Conservation (phyloP, 2,888 invertebrate genomes). For the Drosophila phalerata region DNA sequence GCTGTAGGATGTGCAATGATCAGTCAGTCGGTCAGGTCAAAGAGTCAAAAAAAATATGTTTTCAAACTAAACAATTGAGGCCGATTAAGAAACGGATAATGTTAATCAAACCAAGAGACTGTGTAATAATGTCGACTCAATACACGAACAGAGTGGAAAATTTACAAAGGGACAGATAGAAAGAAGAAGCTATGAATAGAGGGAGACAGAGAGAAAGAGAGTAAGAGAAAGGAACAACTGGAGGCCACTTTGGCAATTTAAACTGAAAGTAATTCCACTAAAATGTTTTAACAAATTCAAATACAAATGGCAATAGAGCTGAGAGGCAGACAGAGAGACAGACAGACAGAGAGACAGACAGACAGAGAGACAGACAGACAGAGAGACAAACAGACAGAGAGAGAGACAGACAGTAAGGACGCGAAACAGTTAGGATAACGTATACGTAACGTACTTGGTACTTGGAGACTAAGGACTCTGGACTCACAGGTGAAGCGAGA, state of each 20-base stretch:
- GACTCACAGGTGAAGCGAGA: conserved; percentile 34
- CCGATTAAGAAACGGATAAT: neutral
- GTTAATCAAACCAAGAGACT: conserved; percentile 38
- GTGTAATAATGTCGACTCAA: conserved; percentile 6
- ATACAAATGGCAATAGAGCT: conserved; percentile 53
- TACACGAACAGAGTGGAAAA: conserved; percentile 2
- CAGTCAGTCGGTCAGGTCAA: no score
- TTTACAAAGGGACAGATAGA: neutral
- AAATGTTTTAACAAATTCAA: conserved; percentile 75
- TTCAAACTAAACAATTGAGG: neutral
- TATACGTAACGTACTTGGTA: conserved; percentile 8
- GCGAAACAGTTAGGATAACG: conserved; percentile 8
- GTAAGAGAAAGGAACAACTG: conserved; percentile 3
- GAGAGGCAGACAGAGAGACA: conserved; percentile 5
- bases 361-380: neutral
- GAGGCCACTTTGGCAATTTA: conserved; percentile 64
- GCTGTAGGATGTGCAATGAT: no score
- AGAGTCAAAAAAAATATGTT: neutral
- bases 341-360: neutral
- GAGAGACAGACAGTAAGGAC: neutral
- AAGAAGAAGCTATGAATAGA: neutral
- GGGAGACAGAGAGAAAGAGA: neutral
- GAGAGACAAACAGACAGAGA: no score
- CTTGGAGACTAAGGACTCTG: conserved; percentile 2
- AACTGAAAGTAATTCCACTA: conserved; percentile 77